Conservation (phyloP, 1,140 invertebrate species). For the Drosophila auraria region DNA sequence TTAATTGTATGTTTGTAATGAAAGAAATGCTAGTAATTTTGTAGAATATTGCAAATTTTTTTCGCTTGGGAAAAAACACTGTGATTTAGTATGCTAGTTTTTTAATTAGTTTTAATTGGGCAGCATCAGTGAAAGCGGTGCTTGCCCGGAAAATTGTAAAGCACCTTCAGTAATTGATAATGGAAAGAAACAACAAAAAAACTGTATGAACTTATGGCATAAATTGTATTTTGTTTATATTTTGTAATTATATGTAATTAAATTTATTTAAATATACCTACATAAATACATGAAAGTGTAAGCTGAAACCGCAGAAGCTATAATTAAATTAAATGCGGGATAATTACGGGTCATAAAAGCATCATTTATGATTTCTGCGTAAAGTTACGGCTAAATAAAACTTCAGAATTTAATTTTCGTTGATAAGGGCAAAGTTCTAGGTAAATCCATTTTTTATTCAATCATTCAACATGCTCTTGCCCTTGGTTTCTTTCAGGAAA, state of each 20-base stretch:
- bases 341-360: background rate
- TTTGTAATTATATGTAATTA: conserved; percentile 78
- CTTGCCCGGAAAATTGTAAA: conserved; percentile 23
- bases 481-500: conserved; percentile 78
- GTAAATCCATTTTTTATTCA: conserved; percentile 14
- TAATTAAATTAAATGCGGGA: background rate
- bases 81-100: conserved; percentile 85
- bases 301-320: conserved; percentile 14
- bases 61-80: conserved; percentile 83
- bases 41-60: conserved; percentile 80
- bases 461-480: conserved; percentile 76
- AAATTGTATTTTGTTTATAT: conserved; percentile 72
- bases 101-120: conserved; percentile 80
- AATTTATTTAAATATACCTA: conserved; percentile 77
- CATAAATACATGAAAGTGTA: conserved; percentile 61
- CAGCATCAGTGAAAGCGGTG: conserved; percentile 33
- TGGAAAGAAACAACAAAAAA: conserved; percentile 16
- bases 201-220: conserved; percentile 56
- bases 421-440: no score
- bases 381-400: no score
- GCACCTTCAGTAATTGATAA: conserved; percentile 21
- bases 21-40: conserved; percentile 61
- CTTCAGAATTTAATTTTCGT: no score
- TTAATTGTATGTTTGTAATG: conserved; percentile 42
- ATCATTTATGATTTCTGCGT: no score